These are phyloP conservation scores for Agrochola litura DNA, from an alignment of 2,888 invertebrate genomes.

Conservation along the genomic window DNA sequence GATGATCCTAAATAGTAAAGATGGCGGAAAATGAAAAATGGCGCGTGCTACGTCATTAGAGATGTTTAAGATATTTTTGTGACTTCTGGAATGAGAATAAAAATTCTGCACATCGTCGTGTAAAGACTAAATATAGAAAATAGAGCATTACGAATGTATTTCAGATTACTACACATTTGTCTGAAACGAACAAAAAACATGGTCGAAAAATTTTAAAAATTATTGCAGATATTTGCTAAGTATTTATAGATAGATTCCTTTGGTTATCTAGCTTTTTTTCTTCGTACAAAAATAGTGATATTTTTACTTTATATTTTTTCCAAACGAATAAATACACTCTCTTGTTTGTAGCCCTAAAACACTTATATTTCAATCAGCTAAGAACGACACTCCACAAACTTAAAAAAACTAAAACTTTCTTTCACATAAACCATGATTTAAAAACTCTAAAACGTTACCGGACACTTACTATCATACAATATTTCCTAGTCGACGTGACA, in stretches of 20 bases:
- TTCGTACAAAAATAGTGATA: neutral
- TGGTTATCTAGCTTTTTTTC: neutral
- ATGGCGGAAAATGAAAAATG: conserved; percentile 24
- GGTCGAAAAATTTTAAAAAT: too few species aligned
- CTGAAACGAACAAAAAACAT: neutral
- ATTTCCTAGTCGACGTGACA: conserved; percentile 17
- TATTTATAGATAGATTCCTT: neutral
- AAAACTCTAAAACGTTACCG: conserved; percentile 22
- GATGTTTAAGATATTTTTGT: conserved; percentile 27
- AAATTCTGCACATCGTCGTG: neutral
- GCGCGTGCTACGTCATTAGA: neutral
- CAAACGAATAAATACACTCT: neutral
- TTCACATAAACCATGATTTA: conserved; percentile 7
- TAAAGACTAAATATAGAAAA: neutral
- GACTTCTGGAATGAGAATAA: conserved; percentile 5
- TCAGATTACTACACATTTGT: neutral
- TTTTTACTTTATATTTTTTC: neutral
- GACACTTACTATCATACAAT: neutral
- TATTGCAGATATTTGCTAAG: neutral
- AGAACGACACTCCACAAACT: neutral
- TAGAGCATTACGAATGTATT: neutral
- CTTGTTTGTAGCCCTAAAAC: neutral
- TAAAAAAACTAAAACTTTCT: neutral
- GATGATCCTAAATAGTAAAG: neutral
- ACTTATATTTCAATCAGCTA: neutral